Base-by-base conservation (phyloP, 1,140 invertebrate species). In the Meloidogyne exigua region DNA sequence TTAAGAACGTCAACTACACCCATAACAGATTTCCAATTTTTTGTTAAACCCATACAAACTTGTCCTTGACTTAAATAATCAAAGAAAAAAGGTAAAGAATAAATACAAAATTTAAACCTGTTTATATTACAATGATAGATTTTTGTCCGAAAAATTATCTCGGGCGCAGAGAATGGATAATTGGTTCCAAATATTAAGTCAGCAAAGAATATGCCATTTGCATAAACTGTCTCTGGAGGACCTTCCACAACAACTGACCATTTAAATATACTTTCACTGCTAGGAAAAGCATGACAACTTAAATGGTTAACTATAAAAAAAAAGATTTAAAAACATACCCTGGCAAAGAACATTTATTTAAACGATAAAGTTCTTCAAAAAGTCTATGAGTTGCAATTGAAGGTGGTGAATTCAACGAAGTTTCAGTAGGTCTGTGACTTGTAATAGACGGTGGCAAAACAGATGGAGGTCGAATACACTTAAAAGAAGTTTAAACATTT, bases 121-220 rank as follows among this genome's bases (percentile, higher is more conserved):
- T 74, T 84, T 13, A 80, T 80, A 25, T 80, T 80, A 67, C 80
- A 82, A 32, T 80, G 79, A 49, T 80, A 80, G 42, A 80, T 83
- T 10, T 81, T 82, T 28, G 79, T 80, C 13, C 83, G 32, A 57
- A 80, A 80, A 32, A 70, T 49, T 0, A 82, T 39, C 28, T 80
- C 28, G 4, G 79, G 79, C 15, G 79, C 18, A 25, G 13, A 18
- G 32, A 80, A 80, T 5, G 79, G 79, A 64, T 80, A 80, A 26
- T 82, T 57, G n/a, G 5, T 63, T 18, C 23, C 15, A 71, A 80
- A 80, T 18, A n/a, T 12, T 49, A 80, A 39, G 44, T 80, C 66
- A 23, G 62, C 80, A 70, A 80, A 80, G 36, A 80, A 80, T 23
- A 81, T 83, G 11, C 79, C 79, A 21, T 66, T 63, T 28, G 79